Base-by-base conservation (phyloP, 2,888 invertebrate species). In the Laothoe populi region DNA sequence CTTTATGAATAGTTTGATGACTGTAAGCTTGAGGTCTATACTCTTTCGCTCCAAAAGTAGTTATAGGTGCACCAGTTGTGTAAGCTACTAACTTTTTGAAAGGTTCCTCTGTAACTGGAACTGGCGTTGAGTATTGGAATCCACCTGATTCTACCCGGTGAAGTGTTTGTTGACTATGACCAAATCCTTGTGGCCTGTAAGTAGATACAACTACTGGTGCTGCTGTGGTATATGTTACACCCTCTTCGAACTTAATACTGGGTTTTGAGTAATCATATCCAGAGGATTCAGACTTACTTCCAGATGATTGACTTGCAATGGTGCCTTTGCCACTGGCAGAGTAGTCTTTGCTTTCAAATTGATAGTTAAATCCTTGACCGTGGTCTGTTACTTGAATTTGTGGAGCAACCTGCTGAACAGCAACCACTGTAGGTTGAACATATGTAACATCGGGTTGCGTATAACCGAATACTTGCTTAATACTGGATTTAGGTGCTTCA, bases 401-500 rank as follows among this genome's bases (percentile, higher is more conserved):
- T 60, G 88, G 86, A 57, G 82, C 82, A 26, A 78, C 70, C 66
- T 87, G 80, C 24, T 84, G 82, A 0, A 88, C 77, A 38, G 85
- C 74, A 16, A 87, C 74, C 10, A 83, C 74, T 1, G 86, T 80
- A 1, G 91, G 90, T 73, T 90, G 89, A 3, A 92, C 89, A 46
- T 83, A 86, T 1, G 93, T 90, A 0, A 93, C 79, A 40, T 87
- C 81, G 8, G 93, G 91, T 70, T 90, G 91, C 42, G 89, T 78
- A 62, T 85, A 84, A 10, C 90, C 89, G 53, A 93, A 92, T 66
- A 93, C 76, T 82, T 93, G 88, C 66, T 89, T 90, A 2, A 92
- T 76, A 64, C 81, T 88, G 0, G 88, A 83, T 67, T 82, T 92
- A 10, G 92, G 91, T 35, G 77, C 78, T 77, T 87, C 80, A 40